Evolutionary conservation across 2,113 vertebrate species (phyloP), one percentile per base, ranked within the genome.

Genomic region (Polyodon spathula): DNA sequence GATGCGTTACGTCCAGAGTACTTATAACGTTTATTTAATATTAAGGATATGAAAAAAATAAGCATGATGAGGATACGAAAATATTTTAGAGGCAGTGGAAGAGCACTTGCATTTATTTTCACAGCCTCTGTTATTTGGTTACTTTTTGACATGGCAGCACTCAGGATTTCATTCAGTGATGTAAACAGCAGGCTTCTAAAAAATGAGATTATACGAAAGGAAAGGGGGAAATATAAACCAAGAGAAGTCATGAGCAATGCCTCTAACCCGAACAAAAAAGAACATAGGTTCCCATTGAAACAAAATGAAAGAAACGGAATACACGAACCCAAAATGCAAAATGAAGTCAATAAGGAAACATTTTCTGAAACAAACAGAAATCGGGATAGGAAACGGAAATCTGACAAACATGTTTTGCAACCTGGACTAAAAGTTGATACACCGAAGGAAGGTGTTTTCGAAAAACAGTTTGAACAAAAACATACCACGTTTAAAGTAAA

Each of bases 101-200:
- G 92, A 71, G 86, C 89, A 11, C 80, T 97, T 5, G 89, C 85
- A 0, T 87, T 94, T 44, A 89, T 97, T 60, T 93, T 94, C 66
- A 74, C 74, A 6, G 93, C 93, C 42, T 97, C 94, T 48, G 79
- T 97, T 66, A 66, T 89, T 42, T 97, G 94, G 94, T 72, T 97
- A 53, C 81, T 97, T 53, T 90, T 97, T 71, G 93, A 97, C 80
- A 94, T 96, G 86, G 93, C 89, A 70, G 93, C 91, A n/a, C 88
- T 97, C 11, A 82, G 86, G 57, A 40, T 95, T 4, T 95, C 92
- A 12, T 80, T 93, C 58, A 86, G 74, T 68, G 93, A 95, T 38
- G 73, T 71, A 55, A 86, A 85, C 74, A 75, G 79, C 8, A 74
- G 76, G 58, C 64, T 83, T 52, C 64, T 87, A 59, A 85, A 77